Evolutionary conservation across 1,140 invertebrate species (phyloP).

Genomic region (Drosophila insularis): DNA sequence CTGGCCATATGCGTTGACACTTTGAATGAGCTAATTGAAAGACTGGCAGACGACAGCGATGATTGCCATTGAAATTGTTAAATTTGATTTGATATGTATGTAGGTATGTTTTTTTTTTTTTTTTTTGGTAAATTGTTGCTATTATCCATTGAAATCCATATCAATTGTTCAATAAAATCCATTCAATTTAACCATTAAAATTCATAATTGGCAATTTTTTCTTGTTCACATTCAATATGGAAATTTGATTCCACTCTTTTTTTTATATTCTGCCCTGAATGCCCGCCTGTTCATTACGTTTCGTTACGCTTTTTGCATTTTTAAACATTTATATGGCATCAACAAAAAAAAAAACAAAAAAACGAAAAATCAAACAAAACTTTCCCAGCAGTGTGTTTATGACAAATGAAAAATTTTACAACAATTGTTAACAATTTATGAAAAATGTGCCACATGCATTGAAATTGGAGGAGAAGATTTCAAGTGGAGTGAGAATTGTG

Average conservation of each 20-base stretch:
- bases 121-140: slow-evolving; percentile 7
- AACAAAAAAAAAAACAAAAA: neutral
- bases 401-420: neutral
- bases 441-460: neutral
- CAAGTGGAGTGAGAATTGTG: neutral
- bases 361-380: neutral
- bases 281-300: neutral
- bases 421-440: neutral
- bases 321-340: neutral
- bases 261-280: neutral
- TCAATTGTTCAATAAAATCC: slow-evolving; percentile 8
- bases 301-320: slow-evolving; percentile 1
- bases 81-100: neutral
- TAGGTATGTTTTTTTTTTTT: too few species aligned
- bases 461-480: neutral
- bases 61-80: slow-evolving; percentile 23
- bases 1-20: slow-evolving; percentile 41
- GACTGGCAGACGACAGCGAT: slow-evolving; percentile 37
- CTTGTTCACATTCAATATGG: neutral
- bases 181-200: slow-evolving; percentile 8
- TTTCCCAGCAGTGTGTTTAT: neutral
- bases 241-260: neutral
- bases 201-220: slow-evolving; percentile 8
- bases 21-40: slow-evolving; percentile 44
- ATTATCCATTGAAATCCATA: slow-evolving; percentile 19